Base-by-base conservation (phyloP, 2,797 vertebrate genomes). In the Phalanger gymnotis region DNA sequence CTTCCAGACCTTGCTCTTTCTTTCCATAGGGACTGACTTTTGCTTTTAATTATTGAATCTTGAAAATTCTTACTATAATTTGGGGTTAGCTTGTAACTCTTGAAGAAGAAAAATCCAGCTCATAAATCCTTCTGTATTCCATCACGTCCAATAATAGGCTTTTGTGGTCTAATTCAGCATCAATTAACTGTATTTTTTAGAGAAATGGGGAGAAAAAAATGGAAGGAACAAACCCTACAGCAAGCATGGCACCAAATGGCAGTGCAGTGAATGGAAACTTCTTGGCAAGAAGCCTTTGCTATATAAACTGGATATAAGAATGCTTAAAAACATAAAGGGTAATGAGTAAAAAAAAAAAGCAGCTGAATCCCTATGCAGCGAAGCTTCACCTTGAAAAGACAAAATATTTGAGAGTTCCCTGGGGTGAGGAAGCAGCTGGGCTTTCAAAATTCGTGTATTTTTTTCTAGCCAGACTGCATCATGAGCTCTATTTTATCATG, bases 91-190 rank as follows among this genome's bases (percentile, higher is more conserved):
- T 0, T 98, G 97, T 98, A 97, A 97, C 97, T 98, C 96, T 94
- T 51, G 56, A 98, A 98, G 97, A 93, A 96, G 97, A 91, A 93
- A 95, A 96, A 90, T 92, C 94, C 92, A 96, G 92, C 30, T 95
- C 96, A 96, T 97, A 98, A 98, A 98, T 98, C 61, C 90, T 97
- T 92, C 96, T 97, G 94, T 98, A 94, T 97, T 95, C 96, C 94
- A 96, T 97, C 89, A 95, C 28, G 95, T 97, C 94, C 94, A 98
- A 96, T 97, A 98, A 97, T 81, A 97, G 93, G 16, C 90, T 97
- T 97, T 97, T 97, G 97, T 97, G 96, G 94, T 95, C 93, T 95
- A 92, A 98, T 90, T 94, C 96, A 95, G 94, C 0, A 0, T 95
- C 93, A 95, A 92, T 96, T 97, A 96, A 95, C 91, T 93, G 11